Evolutionary conservation across 2,113 vertebrate species (phyloP).

Genomic region (Ictidomys tridecemlineatus): DNA sequence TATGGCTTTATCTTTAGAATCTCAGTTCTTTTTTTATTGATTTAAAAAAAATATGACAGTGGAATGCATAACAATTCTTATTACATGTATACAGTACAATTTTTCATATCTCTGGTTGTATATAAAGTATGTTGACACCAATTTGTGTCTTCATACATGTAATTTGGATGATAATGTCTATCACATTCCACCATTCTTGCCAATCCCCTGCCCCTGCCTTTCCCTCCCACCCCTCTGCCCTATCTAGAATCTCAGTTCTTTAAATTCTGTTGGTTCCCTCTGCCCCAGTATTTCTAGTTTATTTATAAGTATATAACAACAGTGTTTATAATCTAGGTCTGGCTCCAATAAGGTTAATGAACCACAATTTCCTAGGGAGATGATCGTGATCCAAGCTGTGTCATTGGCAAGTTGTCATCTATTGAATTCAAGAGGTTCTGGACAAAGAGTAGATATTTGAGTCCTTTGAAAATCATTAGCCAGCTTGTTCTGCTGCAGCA

Average conservation of each 20-base stretch:
- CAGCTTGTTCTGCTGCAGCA: neutral
- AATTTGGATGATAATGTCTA: too few relatives aligned
- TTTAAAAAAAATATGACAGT: too few relatives aligned
- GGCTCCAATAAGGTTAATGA: slow-evolving; percentile 34
- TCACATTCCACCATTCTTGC: too few relatives aligned
- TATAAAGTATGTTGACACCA: too few relatives aligned
- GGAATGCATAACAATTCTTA: too few relatives aligned
- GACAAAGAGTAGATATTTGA: neutral
- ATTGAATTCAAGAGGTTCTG: slow-evolving; percentile 26
- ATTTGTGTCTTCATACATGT: too few relatives aligned
- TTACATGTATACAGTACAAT: too few relatives aligned
- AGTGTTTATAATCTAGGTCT: neutral
- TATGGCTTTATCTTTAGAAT: neutral
- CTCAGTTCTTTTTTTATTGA: neutral
- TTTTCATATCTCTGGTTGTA: too few relatives aligned
- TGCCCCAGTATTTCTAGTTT: neutral
- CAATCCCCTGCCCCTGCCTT: too few relatives aligned
- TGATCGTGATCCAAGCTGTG: slow-evolving; percentile 27
- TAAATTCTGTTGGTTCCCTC: neutral
- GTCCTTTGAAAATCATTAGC: neutral
- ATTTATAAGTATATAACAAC: slow-evolving; percentile 1
- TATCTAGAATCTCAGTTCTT: neutral
- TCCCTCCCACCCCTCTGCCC: too few relatives aligned
- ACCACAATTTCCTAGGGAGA: neutral
- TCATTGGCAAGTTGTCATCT: neutral